These are phyloP conservation scores for Tapera naevia DNA, from an alignment of 2,797 vertebrate genomes.

Conservation along the genomic window DNA sequence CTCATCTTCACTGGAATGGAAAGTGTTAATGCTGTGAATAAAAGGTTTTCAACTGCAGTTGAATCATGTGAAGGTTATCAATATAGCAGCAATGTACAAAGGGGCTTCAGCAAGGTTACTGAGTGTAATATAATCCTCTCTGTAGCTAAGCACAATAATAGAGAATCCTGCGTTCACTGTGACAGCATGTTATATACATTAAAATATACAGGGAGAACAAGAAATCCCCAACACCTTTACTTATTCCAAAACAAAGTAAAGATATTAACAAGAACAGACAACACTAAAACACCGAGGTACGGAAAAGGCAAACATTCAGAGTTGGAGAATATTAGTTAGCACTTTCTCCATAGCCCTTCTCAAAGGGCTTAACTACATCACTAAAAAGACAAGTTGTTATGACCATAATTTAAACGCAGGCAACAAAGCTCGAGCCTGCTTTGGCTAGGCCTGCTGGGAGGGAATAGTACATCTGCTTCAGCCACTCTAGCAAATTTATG, in stretches of 20 bases:
- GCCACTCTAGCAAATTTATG: background rate
- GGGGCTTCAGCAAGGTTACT: slow-evolving; percentile 50
- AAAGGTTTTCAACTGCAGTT: slow-evolving; percentile 40
- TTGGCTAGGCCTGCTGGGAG: background rate
- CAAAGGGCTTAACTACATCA: background rate
- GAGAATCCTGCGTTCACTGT: slow-evolving; percentile 27
- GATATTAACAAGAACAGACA: slow-evolving; percentile 21
- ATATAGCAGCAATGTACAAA: slow-evolving; percentile 42
- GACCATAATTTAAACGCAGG: slow-evolving; percentile 5
- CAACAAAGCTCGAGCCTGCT: background rate
- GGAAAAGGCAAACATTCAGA: background rate
- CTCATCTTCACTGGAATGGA: background rate
- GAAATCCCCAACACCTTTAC: slow-evolving; percentile 36
- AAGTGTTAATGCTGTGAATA: slow-evolving; percentile 59
- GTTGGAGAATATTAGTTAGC: background rate
- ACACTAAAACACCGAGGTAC: background rate
- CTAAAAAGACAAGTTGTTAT: background rate
- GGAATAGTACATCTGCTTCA: background rate
- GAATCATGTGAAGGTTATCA: slow-evolving; percentile 64
- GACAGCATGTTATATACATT: slow-evolving; percentile 28
- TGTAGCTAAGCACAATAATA: slow-evolving; percentile 61
- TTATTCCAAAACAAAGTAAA: slow-evolving; percentile 48
- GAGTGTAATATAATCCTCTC: slow-evolving; percentile 68
- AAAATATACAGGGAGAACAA: slow-evolving; percentile 30
- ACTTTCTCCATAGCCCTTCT: slow-evolving; percentile 2